Evolutionary conservation across 2,797 vertebrate genomes (phyloP).

Genomic region (Poeciliopsis gracilis): DNA sequence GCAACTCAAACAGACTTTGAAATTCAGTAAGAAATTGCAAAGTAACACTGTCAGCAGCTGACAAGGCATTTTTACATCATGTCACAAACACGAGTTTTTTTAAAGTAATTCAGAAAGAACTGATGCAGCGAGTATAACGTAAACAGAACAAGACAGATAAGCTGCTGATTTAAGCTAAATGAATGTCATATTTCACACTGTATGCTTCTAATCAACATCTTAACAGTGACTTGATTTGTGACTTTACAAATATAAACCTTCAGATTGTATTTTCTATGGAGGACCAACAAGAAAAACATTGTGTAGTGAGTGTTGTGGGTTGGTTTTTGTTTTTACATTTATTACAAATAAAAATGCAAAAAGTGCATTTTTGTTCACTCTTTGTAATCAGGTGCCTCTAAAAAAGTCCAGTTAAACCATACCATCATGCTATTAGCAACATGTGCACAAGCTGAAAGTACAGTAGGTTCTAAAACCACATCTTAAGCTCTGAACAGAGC

Average conservation of each 20-base stretch:
- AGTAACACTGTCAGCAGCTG: conserved; percentile 19
- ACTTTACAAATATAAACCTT: not conserved
- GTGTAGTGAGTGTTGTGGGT: not conserved
- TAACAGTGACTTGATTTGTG: not conserved
- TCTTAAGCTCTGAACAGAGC: not conserved
- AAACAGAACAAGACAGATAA: conserved; percentile 25
- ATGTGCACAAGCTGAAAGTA: not conserved
- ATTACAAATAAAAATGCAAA: not conserved
- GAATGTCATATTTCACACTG: conserved; percentile 23
- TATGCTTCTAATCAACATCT: conserved; percentile 20
- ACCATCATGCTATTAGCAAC: not conserved
- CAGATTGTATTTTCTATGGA: not conserved
- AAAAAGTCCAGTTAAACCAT: not conserved
- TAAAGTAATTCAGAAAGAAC: conserved; percentile 37
- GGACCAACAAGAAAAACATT: not conserved
- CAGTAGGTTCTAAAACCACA: not conserved
- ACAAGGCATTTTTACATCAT: conserved; percentile 53
- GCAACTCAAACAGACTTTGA: conserved; percentile 33
- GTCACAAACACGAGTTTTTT: conserved; percentile 27
- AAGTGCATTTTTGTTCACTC: not conserved
- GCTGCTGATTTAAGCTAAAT: conserved; percentile 31
- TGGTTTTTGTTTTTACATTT: not conserved
- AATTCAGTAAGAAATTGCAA: conserved; percentile 20
- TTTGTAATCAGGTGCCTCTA: not conserved
- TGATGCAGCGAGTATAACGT: conserved; percentile 34